Evolutionary conservation across 2,113 vertebrate species (phyloP).

Genomic region (Opisthocomus hoazin): DNA sequence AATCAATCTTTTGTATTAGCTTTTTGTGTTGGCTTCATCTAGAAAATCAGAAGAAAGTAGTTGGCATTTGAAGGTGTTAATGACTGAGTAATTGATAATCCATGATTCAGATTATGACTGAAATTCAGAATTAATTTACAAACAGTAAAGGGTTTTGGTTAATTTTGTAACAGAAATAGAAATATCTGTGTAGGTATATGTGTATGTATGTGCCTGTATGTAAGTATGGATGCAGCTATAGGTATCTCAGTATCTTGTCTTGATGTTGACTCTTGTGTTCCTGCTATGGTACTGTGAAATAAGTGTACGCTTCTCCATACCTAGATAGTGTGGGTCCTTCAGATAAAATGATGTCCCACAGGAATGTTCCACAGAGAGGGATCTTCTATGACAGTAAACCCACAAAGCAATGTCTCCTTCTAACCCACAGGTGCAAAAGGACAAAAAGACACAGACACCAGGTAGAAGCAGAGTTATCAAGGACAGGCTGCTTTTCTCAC

Average conservation of each 20-base stretch:
- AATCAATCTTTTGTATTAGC: not conserved
- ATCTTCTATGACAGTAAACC: not conserved
- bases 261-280: not conserved
- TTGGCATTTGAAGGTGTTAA: not conserved
- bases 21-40: not conserved
- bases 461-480: not conserved
- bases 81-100: not conserved
- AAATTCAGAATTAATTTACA: not conserved
- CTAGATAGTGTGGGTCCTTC: not conserved
- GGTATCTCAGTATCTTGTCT: not conserved
- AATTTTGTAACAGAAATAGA: not conserved
- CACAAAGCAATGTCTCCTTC: not conserved
- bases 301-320: not conserved
- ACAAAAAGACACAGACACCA: not conserved
- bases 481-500: not conserved
- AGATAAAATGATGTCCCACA: not conserved
- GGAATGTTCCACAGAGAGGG: not conserved
- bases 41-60: not conserved
- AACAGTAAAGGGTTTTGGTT: not conserved
- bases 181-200: not conserved
- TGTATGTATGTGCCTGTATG: not conserved
- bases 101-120: not conserved
- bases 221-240: not conserved
- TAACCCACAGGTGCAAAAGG: not conserved
- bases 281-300: not conserved